These are phyloP conservation scores for Amphibalanus amphitrite DNA, from an alignment of 1,140 invertebrate genomes.

Conservation along the genomic window DNA sequence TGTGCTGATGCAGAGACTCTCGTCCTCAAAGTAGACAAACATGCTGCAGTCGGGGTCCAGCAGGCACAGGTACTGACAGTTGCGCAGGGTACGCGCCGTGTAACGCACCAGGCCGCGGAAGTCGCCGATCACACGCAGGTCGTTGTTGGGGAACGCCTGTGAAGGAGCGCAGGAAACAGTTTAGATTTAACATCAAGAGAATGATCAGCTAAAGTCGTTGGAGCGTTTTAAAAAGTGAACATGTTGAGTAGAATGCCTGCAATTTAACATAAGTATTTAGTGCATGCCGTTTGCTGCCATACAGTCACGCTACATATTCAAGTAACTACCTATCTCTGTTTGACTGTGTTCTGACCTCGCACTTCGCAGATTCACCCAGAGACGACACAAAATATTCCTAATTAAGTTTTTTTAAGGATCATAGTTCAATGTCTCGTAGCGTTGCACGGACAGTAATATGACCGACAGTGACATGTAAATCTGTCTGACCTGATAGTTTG, in stretches of 20 bases:
- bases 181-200: neutral
- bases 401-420: too few species aligned
- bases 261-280: neutral
- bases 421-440: too few species aligned
- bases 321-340: neutral
- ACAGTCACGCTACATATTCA: neutral
- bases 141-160: slow-evolving; percentile 3
- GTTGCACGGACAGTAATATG: too few species aligned
- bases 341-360: too few species aligned
- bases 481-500: neutral
- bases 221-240: neutral
- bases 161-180: neutral
- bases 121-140: neutral
- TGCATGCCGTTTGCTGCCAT: neutral
- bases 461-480: too few species aligned
- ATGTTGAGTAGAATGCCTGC: neutral
- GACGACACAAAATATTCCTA: too few species aligned
- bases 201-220: neutral
- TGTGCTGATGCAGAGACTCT: neutral
- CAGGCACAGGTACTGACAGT: neutral
- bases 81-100: neutral
- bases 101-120: neutral
- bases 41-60: neutral
- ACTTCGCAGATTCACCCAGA: too few species aligned
- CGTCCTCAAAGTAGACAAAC: slow-evolving; percentile 1